Percentiles rank a stretch among this genome's conserved stretches.
Conservation (phyloP, 2,888 invertebrate species). For the Caenorhabditis angaria region DNA sequence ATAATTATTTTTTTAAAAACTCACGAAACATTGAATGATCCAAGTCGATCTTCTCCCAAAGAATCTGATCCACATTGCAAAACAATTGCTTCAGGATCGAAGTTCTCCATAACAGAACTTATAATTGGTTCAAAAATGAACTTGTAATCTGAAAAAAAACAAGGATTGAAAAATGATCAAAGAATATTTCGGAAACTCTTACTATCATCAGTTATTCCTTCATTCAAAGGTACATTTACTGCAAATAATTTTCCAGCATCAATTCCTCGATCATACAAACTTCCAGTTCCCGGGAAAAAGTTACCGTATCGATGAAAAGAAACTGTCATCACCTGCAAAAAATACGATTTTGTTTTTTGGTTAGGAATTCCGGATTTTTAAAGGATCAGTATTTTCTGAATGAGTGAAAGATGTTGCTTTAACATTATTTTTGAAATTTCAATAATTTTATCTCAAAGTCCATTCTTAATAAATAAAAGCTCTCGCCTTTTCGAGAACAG, state of each 20-base stretch:
- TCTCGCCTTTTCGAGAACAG: too few relatives aligned
- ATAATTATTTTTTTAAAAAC: constrained; percentile 74
- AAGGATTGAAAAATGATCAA: background rate
- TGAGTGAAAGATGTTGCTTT: too few relatives aligned
- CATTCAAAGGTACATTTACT: constrained; percentile 95
- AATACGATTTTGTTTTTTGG: background rate
- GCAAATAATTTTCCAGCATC: constrained; percentile 91
- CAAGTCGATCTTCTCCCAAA: constrained; percentile 89
- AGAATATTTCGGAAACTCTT: constrained; percentile 32
- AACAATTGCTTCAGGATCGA: constrained; percentile 92
- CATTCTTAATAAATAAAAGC: too few relatives aligned
- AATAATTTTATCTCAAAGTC: too few relatives aligned
- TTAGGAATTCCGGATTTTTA: background rate
- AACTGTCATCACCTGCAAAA: constrained; percentile 92
- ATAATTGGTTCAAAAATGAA: constrained; percentile 90
- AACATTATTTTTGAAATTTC: too few relatives aligned
- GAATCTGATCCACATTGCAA: constrained; percentile 96
- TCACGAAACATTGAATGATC: constrained; percentile 86
- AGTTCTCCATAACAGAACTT: constrained; percentile 88
- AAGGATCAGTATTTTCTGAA: too few relatives aligned
- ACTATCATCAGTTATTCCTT: constrained; percentile 89
- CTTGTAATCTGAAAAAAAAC: constrained; percentile 77
- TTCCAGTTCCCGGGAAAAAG: constrained; percentile 97
- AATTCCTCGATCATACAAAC: constrained; percentile 97
- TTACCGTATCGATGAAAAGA: constrained; percentile 95